Evolutionary conservation across 1,140 invertebrate species (phyloP), one percentile per base, ranked within the genome.

Genomic region (Drosophila obscura): DNA sequence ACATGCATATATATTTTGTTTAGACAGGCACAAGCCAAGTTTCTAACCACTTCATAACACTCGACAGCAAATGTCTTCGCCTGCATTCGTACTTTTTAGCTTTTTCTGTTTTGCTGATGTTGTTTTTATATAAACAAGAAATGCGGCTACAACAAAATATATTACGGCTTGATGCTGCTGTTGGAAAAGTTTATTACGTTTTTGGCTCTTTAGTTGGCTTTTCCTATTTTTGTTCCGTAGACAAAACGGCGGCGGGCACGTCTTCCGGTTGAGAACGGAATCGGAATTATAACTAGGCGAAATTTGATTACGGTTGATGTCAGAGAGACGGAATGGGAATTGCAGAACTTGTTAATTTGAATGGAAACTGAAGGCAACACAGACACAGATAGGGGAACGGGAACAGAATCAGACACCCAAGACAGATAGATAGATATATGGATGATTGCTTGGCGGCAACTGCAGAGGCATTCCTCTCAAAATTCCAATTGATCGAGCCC

Each of bases 211-310:
- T 53, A 57, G 66, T 50, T 69, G 66, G 66, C 51, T 73, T 59
- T 75, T 59, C 48, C 52, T 71, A 50, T 82, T 75, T 64, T 49
- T 73, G 61, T 71, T 61, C 56, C 76, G 58, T 66, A 79, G 75
- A 88, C 79, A 82, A 82, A 87, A 68, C 75, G 83, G 82, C 82
- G 56, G 57, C 73, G 55, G 63, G 57, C 67, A 72, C 59, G 44
- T 67, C 31, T 75, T 75, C 72, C 72, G 62, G 73, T 43, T 75
- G 73, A 24, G 49, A 74, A 74, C 48, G 55, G 66, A 75, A 80
- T 45, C 60, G 72, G 73, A 82, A 82, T 75, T 75, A 68, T 74
- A 65, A 64, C 68, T 63, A 58, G 69, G 59, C 72, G 53, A 73
- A 63, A 87, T 82, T 81, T 81, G 81, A 87, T 85, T 82, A 79